Percentiles rank a stretch among this genome's conserved stretches.
phyloP scores from a whole-genome alignment of 2,888 invertebrate genomes.

The Drosophila mayaguana region DNA sequence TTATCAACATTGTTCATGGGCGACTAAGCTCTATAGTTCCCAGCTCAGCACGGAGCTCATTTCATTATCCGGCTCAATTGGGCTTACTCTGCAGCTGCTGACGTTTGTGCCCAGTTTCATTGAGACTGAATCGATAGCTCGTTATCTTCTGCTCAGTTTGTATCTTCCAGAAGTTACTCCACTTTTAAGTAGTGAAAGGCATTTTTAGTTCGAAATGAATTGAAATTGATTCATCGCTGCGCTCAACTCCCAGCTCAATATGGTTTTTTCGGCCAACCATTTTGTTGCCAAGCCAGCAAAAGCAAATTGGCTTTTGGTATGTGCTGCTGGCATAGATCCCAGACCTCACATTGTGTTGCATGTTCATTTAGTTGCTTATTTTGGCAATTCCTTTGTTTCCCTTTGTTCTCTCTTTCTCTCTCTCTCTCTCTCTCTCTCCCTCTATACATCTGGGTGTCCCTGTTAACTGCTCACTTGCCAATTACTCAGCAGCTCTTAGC shows the following conservation, averaged over 20 bases:
- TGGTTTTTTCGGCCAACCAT: background rate
- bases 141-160: background rate
- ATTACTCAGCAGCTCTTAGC: conserved; percentile 56
- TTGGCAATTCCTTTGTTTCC: conserved; percentile 18
- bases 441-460: conserved; percentile 19
- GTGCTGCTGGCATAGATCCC: conserved; percentile 17
- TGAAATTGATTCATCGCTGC: background rate
- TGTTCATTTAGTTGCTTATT: conserved; percentile 17
- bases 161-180: background rate
- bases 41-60: background rate
- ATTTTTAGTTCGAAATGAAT: conserved; percentile 1
- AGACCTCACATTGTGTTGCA: conserved; percentile 4
- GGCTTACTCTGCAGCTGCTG: background rate
- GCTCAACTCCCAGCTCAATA: conserved; percentile 1
- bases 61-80: background rate
- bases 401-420: background rate
- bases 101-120: background rate
- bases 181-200: background rate
- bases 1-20: background rate
- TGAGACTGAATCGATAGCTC: background rate
- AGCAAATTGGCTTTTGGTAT: conserved; percentile 20
- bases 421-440: background rate
- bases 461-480: conserved; percentile 62
- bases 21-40: background rate
- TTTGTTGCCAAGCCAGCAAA: background rate